These are phyloP conservation scores for Gymnocypris eckloni DNA, from an alignment of 2,797 vertebrate species.

Conservation along the genomic window DNA sequence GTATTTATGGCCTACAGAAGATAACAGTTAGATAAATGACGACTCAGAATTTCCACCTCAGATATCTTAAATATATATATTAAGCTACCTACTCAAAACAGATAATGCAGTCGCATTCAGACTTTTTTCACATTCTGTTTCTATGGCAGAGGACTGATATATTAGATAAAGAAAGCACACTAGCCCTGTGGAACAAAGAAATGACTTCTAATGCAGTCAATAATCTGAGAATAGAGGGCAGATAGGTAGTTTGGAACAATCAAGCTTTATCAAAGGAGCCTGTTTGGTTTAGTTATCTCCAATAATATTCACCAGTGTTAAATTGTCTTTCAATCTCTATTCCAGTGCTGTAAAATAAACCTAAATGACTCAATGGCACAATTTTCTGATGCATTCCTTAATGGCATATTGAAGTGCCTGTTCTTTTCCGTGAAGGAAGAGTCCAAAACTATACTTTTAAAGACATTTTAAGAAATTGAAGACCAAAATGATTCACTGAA, in stretches of 20 bases:
- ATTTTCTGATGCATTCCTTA: background rate
- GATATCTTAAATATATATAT: conserved; percentile 7
- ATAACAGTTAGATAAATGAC: background rate
- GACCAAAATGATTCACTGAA: background rate
- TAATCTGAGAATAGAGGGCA: background rate
- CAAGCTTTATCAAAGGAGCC: background rate
- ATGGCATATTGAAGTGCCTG: background rate
- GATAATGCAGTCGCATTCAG: background rate
- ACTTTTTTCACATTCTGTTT: background rate
- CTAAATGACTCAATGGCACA: background rate
- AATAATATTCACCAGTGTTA: background rate
- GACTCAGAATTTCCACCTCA: background rate
- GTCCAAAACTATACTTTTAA: background rate
- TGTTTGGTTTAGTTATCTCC: conserved; percentile 5
- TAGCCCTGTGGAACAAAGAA: background rate
- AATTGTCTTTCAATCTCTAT: background rate
- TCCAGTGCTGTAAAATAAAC: background rate
- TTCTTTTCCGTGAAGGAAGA: background rate
- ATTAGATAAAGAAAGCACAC: conserved; percentile 15
- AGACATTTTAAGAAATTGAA: background rate
- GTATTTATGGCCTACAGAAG: background rate
- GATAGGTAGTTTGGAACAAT: background rate
- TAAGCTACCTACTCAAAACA: background rate
- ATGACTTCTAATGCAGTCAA: background rate
- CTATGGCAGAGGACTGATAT: background rate